These are phyloP conservation scores for Anoplopoma fimbria DNA, from an alignment of 2,113 vertebrate genomes.

Conservation along the genomic window DNA sequence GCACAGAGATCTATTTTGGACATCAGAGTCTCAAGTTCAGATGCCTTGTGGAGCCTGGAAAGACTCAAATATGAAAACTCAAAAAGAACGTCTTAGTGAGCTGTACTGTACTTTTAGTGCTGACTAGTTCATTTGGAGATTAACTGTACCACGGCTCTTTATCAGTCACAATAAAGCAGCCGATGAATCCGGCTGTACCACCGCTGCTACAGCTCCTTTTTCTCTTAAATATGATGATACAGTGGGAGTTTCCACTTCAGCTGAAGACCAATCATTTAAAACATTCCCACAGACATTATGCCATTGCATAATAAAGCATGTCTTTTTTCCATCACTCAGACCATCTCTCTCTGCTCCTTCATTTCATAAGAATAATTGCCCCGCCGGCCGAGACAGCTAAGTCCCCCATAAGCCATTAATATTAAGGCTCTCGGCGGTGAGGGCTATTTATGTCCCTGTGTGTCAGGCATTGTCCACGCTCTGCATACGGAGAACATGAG, in stretches of 20 bases:
- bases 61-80: conserved; percentile 6
- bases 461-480: conserved; percentile 67
- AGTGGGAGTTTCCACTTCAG: conserved; percentile 55
- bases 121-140: conserved; percentile 58
- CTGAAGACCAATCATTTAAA: conserved; percentile 47
- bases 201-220: conserved; percentile 31
- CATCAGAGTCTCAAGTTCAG: background rate
- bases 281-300: conserved; percentile 59
- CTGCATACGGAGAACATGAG: conserved; percentile 65
- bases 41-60: conserved; percentile 14
- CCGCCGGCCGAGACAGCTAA: conserved; percentile 69
- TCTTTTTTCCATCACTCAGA: conserved; percentile 62
- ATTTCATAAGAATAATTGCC: conserved; percentile 71
- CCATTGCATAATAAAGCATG: conserved; percentile 61
- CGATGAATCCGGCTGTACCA: conserved; percentile 23
- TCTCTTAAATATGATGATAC: conserved; percentile 45
- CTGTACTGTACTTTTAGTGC: conserved; percentile 8
- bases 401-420: conserved; percentile 75
- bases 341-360: conserved; percentile 37
- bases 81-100: conserved; percentile 5
- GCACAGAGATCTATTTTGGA: background rate
- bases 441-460: conserved; percentile 73
- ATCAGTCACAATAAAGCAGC: conserved; percentile 49
- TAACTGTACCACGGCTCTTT: conserved; percentile 22
- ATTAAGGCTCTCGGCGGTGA: conserved; percentile 64